These are phyloP conservation scores for Troides aeacus DNA, from an alignment of 2,888 invertebrate species.

Conservation along the genomic window DNA sequence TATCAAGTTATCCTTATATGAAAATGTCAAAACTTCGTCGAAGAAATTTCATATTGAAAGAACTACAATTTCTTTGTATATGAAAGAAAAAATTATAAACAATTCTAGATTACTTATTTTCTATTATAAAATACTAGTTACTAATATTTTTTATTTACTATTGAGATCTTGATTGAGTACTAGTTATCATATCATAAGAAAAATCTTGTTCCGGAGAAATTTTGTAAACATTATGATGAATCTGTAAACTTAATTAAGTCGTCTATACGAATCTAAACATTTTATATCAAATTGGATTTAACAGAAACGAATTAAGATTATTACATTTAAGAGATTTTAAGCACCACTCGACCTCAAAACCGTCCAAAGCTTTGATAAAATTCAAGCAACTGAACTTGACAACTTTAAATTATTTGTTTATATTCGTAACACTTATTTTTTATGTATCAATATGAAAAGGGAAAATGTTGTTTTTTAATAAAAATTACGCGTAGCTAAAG, in stretches of 20 bases:
- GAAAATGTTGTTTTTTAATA: too few species aligned
- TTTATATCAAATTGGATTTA: constrained; percentile 12
- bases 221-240: background rate
- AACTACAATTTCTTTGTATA: background rate
- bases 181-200: too few species aligned
- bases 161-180: too few species aligned
- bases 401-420: background rate
- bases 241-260: background rate
- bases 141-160: too few species aligned
- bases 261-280: background rate
- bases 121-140: too few species aligned
- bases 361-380: constrained; percentile 4
- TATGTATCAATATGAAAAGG: too few species aligned
- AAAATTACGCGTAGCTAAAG: too few species aligned
- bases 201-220: too few species aligned
- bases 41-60: background rate
- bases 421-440: too few species aligned
- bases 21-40: background rate
- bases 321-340: constrained; percentile 14
- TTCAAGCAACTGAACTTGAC: background rate
- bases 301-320: constrained; percentile 16
- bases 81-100: too few species aligned
- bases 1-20: background rate
- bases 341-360: constrained; percentile 18
- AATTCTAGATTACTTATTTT: too few species aligned